Evolutionary conservation across 2,113 vertebrate species (phyloP), one percentile per base, ranked within the genome.

Genomic region (Trogon surrucura): DNA sequence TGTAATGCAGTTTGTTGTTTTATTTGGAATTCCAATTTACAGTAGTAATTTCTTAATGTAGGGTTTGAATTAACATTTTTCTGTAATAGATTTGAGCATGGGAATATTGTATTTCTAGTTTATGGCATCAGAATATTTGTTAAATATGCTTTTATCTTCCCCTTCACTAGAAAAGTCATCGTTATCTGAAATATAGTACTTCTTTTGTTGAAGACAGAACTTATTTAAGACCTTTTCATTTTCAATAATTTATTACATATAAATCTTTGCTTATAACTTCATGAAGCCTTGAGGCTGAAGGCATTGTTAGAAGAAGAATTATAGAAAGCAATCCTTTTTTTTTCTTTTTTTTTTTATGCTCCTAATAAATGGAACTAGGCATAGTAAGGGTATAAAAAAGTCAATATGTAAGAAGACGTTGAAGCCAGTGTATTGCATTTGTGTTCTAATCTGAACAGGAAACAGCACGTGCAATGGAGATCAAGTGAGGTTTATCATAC

Each of bases 201-300:
- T 38, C 85, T 61, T 92, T 72, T 85, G 95, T 95, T 95, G 81
- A 79, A 97, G 96, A 95, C 92, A 95, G 97, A 97, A 93, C 80
- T 56, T 95, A 95, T 96, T 95, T 96, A 97, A 96, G 61, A 80
- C 66, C 88, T 80, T 94, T 89, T 97, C 78, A 87, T 97, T 97
- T 95, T 95, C 94, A 98, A 85, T 98, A 96, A 97, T 97, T 89
- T 96, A 97, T 98, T 96, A 91, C 96, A 51, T 97, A 97, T 97
- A 97, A 98, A 98, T 98, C 94, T 97, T 93, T 96, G 90, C 85
- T 98, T 97, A 89, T 94, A 97, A 96, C 72, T 97, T 97, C 95
- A 88, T 93, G 95, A 97, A 97, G 93, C 90, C 94, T 97, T 98
- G 91, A 89, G 96, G 85, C 94, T 96, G 86, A 86, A 93, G 92